These are phyloP conservation scores for Callocephalon fimbriatum DNA, from an alignment of 2,113 vertebrate genomes.

Conservation along the genomic window DNA sequence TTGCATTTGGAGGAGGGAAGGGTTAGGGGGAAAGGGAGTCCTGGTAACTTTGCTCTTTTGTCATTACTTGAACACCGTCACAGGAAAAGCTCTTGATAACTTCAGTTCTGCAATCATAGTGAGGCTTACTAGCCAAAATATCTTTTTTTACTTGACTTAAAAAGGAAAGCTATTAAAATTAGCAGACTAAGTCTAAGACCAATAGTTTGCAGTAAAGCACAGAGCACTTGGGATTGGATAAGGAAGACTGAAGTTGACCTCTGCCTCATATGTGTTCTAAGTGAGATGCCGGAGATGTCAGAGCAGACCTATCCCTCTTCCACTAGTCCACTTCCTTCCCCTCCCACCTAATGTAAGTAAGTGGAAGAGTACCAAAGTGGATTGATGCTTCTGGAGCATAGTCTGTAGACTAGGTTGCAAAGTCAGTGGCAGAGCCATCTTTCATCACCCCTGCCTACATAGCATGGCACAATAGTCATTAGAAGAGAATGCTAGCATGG, in stretches of 20 bases:
- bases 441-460: background rate
- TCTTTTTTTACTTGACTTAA: background rate
- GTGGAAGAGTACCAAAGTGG: background rate
- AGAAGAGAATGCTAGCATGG: background rate
- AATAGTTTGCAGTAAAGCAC: background rate
- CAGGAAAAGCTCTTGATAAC: background rate
- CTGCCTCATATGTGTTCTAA: background rate
- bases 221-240: background rate
- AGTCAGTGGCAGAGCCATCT: background rate
- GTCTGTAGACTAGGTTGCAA: background rate
- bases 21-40: background rate
- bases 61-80: background rate
- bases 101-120: background rate
- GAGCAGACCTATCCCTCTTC: background rate
- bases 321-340: background rate
- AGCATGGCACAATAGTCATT: background rate
- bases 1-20: background rate
- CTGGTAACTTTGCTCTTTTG: background rate
- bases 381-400: background rate
- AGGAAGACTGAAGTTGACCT: background rate
- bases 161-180: background rate
- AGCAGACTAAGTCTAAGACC: background rate
- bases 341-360: fast-evolving
- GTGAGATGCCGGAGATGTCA: background rate
- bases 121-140: background rate